Conservation (phyloP, 2,113 vertebrate species). For the Donacobius atricapilla region DNA sequence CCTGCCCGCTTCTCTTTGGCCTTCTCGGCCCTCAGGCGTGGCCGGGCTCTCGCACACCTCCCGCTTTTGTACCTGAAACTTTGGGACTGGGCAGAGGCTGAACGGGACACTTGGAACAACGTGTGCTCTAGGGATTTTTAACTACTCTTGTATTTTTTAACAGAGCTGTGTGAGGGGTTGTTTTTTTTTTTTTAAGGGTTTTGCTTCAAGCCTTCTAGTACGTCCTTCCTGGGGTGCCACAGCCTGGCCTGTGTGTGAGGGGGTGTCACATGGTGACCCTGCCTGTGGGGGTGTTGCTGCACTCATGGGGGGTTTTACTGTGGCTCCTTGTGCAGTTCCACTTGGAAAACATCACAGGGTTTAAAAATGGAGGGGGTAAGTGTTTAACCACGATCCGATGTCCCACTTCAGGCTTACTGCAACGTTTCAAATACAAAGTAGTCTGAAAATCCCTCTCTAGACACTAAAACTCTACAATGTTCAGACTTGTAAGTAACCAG, state of each 20-base stretch:
- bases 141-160: conserved; percentile 66
- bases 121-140: conserved; percentile 68
- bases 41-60: conserved; percentile 57
- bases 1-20: not conserved
- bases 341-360: not conserved
- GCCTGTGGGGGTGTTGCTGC: not conserved
- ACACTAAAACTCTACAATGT: conserved; percentile 68
- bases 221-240: not conserved
- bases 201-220: not conserved
- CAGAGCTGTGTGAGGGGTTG: conserved; percentile 32
- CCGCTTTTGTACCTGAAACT: conserved; percentile 65
- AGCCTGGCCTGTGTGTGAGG: not conserved
- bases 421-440: conserved; percentile 66
- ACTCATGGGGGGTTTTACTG: not conserved
- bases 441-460: conserved; percentile 66
- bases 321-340: not conserved
- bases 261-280: not conserved
- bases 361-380: not conserved
- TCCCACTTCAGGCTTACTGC: not conserved
- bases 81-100: conserved; percentile 44
- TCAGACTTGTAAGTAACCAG: conserved; percentile 67
- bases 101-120: conserved; percentile 28
- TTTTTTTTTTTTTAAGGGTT: not conserved
- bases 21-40: not conserved
- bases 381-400: not conserved